Percentiles rank a stretch among this genome's conserved stretches.
These are phyloP conservation scores for Zaprionus africanus DNA, from an alignment of 1,140 invertebrate species.

Conservation along the genomic window DNA sequence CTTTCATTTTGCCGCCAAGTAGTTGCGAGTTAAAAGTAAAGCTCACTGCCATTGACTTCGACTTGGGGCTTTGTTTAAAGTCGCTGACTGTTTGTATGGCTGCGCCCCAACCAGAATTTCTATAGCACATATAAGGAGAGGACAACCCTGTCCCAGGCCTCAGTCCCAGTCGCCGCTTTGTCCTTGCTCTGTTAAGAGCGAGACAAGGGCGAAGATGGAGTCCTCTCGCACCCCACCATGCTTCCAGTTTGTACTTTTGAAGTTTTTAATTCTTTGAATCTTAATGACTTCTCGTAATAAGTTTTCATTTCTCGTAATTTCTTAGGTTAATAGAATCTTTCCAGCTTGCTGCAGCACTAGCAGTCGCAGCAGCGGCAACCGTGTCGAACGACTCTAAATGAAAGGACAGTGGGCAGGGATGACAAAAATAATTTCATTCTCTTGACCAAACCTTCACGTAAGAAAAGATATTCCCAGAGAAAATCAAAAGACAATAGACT, in stretches of 20 bases:
- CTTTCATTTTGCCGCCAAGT: conserved; percentile 65
- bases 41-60: conserved; percentile 58
- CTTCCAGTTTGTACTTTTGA: conserved; percentile 77
- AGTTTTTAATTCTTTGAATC: conserved; percentile 83
- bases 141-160: not conserved
- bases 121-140: conserved; percentile 3
- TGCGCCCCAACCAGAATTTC: conserved; percentile 35
- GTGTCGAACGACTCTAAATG: conserved; percentile 56
- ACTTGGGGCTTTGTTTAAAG: conserved; percentile 57
- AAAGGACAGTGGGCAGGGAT: conserved; percentile 43
- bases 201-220: conserved; percentile 29
- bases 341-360: conserved; percentile 48
- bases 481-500: conserved; percentile 3
- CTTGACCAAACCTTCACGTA: not conserved
- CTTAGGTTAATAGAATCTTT: conserved; percentile 83
- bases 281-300: conserved; percentile 84
- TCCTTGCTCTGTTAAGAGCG: not conserved
- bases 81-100: conserved; percentile 66
- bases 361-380: conserved; percentile 5
- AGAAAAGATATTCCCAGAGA: not conserved
- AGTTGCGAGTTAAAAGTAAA: conserved; percentile 64
- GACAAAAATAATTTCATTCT: not conserved
- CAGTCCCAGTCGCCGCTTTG: not conserved
- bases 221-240: conserved; percentile 52
- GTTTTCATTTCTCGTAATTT: conserved; percentile 84